These are phyloP conservation scores for Austrofundulus limnaeus DNA, from an alignment of 2,113 vertebrate genomes.

Conservation along the genomic window DNA sequence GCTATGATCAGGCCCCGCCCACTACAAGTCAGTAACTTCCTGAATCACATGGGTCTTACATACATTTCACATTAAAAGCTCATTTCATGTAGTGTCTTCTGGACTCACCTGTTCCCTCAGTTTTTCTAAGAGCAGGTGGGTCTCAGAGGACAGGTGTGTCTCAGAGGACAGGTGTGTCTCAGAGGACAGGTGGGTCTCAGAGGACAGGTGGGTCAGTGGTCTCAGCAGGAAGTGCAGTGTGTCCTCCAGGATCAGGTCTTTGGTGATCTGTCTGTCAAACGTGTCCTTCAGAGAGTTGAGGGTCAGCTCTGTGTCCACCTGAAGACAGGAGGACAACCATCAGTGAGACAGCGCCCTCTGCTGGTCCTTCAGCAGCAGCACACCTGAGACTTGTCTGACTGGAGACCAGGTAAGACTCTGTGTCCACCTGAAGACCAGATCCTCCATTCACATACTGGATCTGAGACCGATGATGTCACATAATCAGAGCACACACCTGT, in stretches of 20 bases:
- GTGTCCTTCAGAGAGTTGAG: constrained; percentile 73
- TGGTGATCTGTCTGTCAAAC: constrained; percentile 82
- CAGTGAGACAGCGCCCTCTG: constrained; percentile 53
- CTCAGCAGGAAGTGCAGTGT: constrained; percentile 84
- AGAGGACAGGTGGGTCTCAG: constrained; percentile 7
- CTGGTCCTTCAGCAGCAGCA: constrained; percentile 12
- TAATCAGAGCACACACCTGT: too few species aligned
- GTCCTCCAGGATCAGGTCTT: constrained; percentile 87
- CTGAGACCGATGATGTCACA: too few species aligned
- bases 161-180: constrained; percentile 28
- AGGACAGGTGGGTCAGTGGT: constrained; percentile 47
- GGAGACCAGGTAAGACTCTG: too few species aligned
- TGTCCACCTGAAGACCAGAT: too few species aligned
- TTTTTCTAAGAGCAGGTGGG: neutral
- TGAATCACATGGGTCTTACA: too few species aligned
- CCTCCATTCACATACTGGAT: too few species aligned
- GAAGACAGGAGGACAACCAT: neutral
- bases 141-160: constrained; percentile 17
- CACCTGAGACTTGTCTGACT: neutral
- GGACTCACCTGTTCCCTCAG: constrained; percentile 2
- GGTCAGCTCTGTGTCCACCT: constrained; percentile 85
- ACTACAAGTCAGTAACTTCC: too few species aligned
- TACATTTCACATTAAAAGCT: neutral
- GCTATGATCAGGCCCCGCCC: too few species aligned
- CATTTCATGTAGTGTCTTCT: neutral